A percentile compares a stretch with the other conserved stretches of the same genome.
phyloP scores from a whole-genome alignment of 2,888 invertebrate species.

The Calephelis perditalis region DNA sequence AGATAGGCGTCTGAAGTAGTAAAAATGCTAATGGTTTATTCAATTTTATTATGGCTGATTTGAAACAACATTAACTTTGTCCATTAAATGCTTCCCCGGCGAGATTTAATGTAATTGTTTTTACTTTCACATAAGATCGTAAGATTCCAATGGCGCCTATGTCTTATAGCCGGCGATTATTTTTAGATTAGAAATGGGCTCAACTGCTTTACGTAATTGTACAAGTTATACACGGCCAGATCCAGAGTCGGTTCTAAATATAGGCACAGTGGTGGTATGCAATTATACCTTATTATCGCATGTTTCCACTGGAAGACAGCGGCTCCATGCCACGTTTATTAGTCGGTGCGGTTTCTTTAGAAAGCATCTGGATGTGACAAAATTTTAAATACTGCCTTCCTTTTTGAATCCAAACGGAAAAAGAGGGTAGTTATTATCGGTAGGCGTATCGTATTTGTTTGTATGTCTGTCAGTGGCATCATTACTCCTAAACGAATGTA shows the following conservation, averaged over 20 bases:
- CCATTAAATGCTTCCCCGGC: slow-evolving; percentile 22
- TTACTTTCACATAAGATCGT: slow-evolving; percentile 73
- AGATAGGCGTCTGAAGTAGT: not conserved
- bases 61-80: not conserved
- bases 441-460: too few relatives aligned
- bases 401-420: too few relatives aligned
- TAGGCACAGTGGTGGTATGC: slow-evolving; percentile 69
- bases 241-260: slow-evolving; percentile 75
- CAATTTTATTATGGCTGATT: slow-evolving; percentile 27
- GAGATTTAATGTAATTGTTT: slow-evolving; percentile 54
- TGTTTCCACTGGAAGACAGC: slow-evolving; percentile 70
- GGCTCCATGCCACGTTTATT: slow-evolving; percentile 55
- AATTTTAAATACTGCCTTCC: slow-evolving; percentile 47
- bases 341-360: slow-evolving; percentile 68
- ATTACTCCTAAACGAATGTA: too few relatives aligned
- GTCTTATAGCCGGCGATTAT: slow-evolving; percentile 75
- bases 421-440: too few relatives aligned
- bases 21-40: not conserved
- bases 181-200: slow-evolving; percentile 79
- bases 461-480: too few relatives aligned
- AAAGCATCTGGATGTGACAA: slow-evolving; percentile 72
- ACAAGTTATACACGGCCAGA: slow-evolving; percentile 70
- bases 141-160: slow-evolving; percentile 71
- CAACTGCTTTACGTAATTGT: slow-evolving; percentile 78
- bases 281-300: slow-evolving; percentile 76